Conservation (phyloP, 2,797 vertebrate genomes). For the Sebastes vulpes region DNA sequence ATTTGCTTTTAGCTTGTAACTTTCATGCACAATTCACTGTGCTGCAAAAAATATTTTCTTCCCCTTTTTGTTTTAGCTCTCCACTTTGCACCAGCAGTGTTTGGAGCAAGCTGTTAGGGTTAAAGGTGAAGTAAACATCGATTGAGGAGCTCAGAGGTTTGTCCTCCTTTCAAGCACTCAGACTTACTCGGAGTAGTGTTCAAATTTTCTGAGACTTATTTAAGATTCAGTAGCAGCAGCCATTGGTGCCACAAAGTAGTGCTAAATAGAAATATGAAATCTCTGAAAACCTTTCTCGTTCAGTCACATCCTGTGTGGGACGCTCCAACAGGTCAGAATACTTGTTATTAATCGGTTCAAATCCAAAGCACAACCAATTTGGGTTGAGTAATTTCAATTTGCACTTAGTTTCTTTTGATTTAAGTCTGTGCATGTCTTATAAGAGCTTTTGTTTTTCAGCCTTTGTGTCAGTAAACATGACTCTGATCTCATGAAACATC, state of each 20-base stretch:
- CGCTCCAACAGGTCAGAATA: not conserved
- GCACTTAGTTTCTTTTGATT: not conserved
- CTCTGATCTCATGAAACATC: conserved; percentile 1
- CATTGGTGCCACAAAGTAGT: not conserved
- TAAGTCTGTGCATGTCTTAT: not conserved
- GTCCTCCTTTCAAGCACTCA: not conserved
- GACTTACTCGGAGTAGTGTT: not conserved
- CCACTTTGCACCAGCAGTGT: not conserved
- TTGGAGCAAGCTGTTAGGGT: conserved; percentile 4
- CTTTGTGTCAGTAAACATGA: not conserved
- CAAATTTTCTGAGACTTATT: not conserved
- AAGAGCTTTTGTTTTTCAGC: not conserved
- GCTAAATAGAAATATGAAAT: not conserved
- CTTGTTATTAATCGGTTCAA: not conserved
- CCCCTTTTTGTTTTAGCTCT: not conserved
- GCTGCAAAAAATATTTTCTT: not conserved
- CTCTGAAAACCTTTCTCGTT: not conserved
- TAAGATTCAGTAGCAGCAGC: not conserved
- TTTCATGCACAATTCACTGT: not conserved
- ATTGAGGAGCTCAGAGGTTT: not conserved
- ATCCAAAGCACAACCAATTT: not conserved
- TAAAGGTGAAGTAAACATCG: conserved; percentile 40
- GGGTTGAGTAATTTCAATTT: not conserved
- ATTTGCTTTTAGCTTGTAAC: not conserved
- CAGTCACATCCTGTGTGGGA: no score